Conservation (phyloP, 2,797 vertebrate species). For the Ctenosaura bakeri region DNA sequence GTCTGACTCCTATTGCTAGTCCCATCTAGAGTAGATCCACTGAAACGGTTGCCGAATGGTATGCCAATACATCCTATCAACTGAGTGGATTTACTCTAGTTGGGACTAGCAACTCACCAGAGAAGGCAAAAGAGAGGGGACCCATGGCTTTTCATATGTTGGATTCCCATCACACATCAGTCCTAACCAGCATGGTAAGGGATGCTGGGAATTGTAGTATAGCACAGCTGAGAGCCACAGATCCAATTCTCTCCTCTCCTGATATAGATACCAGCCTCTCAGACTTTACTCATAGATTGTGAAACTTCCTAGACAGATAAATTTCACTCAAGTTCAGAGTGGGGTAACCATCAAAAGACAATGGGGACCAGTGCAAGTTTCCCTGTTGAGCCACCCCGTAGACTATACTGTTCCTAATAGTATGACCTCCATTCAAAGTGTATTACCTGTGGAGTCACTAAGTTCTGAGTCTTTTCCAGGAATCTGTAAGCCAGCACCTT, state of each 20-base stretch:
- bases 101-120: not conserved
- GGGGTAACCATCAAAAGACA: not conserved
- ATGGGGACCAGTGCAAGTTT: no score
- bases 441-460: conserved; percentile 70
- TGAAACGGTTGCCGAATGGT: no score
- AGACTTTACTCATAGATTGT: not conserved
- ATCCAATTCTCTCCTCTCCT: not conserved
- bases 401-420: not conserved
- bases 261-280: not conserved
- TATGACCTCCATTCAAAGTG: not conserved
- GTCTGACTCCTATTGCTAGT: no score
- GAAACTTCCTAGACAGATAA: not conserved
- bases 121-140: not conserved
- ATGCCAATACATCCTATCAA: no score
- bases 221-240: no score
- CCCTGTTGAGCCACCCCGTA: no score
- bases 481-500: conserved; percentile 60
- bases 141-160: not conserved
- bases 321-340: not conserved
- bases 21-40: no score
- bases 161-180: not conserved
- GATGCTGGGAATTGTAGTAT: not conserved
- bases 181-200: not conserved
- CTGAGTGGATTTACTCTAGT: no score
- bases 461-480: conserved; percentile 46